Evolutionary conservation across 2,113 vertebrate species (phyloP).

Genomic region (Oplegnathus fasciatus): DNA sequence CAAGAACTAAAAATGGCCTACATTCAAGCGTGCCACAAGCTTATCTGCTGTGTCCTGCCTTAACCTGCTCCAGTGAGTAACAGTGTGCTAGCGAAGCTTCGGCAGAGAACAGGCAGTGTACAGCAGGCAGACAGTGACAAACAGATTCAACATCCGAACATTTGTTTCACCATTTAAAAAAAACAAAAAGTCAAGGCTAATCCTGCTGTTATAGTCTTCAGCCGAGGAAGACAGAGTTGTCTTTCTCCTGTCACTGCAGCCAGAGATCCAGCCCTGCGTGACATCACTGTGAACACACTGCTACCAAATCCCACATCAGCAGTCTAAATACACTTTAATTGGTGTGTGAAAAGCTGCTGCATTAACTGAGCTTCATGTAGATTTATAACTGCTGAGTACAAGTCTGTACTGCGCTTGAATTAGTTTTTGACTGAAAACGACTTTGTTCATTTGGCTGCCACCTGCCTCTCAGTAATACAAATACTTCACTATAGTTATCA

Average conservation of each 20-base stretch:
- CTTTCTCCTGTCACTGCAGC: conserved; percentile 52
- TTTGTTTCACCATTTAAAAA: conserved; percentile 35
- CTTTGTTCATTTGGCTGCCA: conserved; percentile 65
- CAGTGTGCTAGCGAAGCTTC: conserved; percentile 26
- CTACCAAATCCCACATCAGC: conserved; percentile 59
- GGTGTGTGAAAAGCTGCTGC: conserved; percentile 40
- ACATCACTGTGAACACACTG: conserved; percentile 57
- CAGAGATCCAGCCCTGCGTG: conserved; percentile 58
- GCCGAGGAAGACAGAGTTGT: conserved; percentile 46
- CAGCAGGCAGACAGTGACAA: conserved; percentile 37
- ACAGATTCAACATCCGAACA: conserved; percentile 45
- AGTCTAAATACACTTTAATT: conserved; percentile 50
- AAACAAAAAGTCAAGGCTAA: conserved; percentile 26
- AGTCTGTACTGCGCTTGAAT: conserved; percentile 45
- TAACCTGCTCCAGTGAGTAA: conserved; percentile 57
- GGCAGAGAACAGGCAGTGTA: conserved; percentile 33
- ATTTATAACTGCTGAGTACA: conserved; percentile 50
- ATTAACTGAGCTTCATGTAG: conserved; percentile 50
- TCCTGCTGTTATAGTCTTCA: conserved; percentile 49
- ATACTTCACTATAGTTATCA: conserved; percentile 53
- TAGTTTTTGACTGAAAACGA: conserved; percentile 49
- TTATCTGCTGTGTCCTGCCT: conserved; percentile 64
- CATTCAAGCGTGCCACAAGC: conserved; percentile 67
- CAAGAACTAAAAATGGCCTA: conserved; percentile 63
- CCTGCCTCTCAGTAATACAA: conserved; percentile 59